Base-by-base conservation (phyloP, 2,113 vertebrate genomes). In the Aplodontia rufa region DNA sequence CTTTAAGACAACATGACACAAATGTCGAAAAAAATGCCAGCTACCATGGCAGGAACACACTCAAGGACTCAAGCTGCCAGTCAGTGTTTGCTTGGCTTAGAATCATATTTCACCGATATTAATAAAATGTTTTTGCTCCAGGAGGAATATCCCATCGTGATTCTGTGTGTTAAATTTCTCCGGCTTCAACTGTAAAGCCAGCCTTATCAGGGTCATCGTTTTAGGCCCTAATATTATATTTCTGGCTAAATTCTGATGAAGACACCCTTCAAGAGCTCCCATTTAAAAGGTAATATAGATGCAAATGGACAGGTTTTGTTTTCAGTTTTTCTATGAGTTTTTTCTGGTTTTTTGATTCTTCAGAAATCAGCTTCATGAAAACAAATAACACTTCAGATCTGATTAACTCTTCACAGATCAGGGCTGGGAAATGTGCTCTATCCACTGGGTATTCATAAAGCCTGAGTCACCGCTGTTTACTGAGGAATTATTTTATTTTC, bases 401-500 rank as follows among this genome's bases (percentile, higher is more conserved):
- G 40, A 88, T 87, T 55, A 53, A 72, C 62, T 72, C 60, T 72
- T 82, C 83, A 13, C 40, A 45, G 58, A 28, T 90, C 5, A 32
- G n/a, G 42, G 45, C 51, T 81, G 49, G 45, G 82, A 17, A 10
- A 11, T n/a, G 26, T 7, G 17, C 26, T n/a, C 24, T 5, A 55
- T 24, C 40, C 62, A 13, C 30, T 7, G 22, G 14, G 8, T 24
- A 3, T 22, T 68, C 32, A 58, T 0, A 22, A 83, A 82, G 37
- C 37, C 45, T 42, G 69, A 83, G 66, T 72, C 78, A 35, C 20
- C 66, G 79, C 95, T 81, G 91, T 28, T 84, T 66, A 69, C 71
- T 58, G 66, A 93, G 92, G 94, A 98, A 95, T 95, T 96, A 95
- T 75, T 95, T 92, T 64, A 66, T 51, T 51, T 37, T 53, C 20